Evolutionary conservation across 2,113 vertebrate genomes (phyloP).

Genomic region (Podilymbus podiceps): DNA sequence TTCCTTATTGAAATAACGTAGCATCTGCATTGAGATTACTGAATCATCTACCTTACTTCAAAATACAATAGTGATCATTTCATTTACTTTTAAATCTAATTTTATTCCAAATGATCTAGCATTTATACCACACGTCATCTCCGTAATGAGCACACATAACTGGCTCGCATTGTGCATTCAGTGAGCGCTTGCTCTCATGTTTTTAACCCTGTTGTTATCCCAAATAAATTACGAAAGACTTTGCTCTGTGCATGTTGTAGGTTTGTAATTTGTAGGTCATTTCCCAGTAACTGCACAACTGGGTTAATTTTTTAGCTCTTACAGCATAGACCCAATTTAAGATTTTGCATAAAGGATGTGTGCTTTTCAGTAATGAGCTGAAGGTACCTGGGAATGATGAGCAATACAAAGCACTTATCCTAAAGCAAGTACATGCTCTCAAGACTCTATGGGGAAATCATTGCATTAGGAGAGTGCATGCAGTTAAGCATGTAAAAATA

Average conservation of each 20-base stretch:
- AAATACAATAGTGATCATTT: not conserved
- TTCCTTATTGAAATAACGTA: not conserved
- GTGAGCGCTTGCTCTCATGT: not conserved
- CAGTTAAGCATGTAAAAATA: slow-evolving; percentile 31
- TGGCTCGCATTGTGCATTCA: not conserved
- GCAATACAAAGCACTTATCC: slow-evolving; percentile 57
- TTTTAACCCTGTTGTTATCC: not conserved
- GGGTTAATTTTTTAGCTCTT: slow-evolving; percentile 22
- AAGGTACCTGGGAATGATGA: not conserved
- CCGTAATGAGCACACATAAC: not conserved
- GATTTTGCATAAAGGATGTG: slow-evolving; percentile 16
- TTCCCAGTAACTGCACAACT: not conserved
- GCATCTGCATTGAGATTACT: not conserved
- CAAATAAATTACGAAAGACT: not conserved
- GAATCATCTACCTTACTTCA: not conserved
- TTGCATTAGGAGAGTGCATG: slow-evolving; percentile 29
- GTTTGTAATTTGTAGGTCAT: not conserved
- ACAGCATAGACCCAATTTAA: not conserved
- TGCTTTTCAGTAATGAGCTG: slow-evolving; percentile 16
- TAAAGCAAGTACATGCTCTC: slow-evolving; percentile 47
- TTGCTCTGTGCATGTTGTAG: not conserved
- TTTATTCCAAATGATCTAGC: not conserved
- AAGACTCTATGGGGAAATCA: slow-evolving; percentile 55
- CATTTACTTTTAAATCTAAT: not conserved
- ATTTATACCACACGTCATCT: not conserved